phyloP scores from a whole-genome alignment of 2,888 invertebrate species.

The Myopa tessellatipennis region DNA sequence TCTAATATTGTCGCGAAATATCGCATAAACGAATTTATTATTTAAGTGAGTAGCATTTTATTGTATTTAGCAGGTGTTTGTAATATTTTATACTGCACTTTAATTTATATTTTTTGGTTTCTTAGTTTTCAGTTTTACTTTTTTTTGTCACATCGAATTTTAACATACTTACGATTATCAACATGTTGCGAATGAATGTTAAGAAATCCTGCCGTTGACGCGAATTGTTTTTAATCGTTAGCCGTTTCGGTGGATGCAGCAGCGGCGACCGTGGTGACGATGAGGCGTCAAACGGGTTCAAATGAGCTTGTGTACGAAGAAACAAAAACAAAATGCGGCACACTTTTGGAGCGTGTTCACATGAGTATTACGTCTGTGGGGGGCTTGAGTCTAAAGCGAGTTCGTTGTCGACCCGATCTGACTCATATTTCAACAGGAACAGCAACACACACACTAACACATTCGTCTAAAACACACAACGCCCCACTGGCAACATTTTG shows the following conservation, averaged over 20 bases:
- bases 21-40: neutral
- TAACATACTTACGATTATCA: too few species aligned
- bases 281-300: slow-evolving; percentile 12
- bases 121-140: too few species aligned
- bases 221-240: too few species aligned
- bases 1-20: neutral
- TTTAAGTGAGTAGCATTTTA: neutral
- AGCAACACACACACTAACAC: neutral
- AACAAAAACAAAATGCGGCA: slow-evolving; percentile 2
- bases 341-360: neutral
- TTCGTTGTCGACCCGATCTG: neutral
- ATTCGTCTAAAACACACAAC: neutral
- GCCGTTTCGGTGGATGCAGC: too few species aligned
- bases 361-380: too few species aligned
- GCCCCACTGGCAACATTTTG: slow-evolving; percentile 9
- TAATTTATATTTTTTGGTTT: too few species aligned
- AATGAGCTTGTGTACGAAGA: neutral
- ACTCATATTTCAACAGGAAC: slow-evolving; percentile 17
- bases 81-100: neutral
- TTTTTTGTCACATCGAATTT: too few species aligned
- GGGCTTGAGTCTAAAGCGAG: neutral
- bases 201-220: too few species aligned
- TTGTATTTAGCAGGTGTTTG: neutral
- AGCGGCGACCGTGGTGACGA: neutral
- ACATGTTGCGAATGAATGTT: too few species aligned